A percentile compares a stretch with the other conserved stretches of the same genome.
Evolutionary conservation across 1,140 invertebrate genomes (phyloP).

Genomic region (Zaprionus taronus): DNA sequence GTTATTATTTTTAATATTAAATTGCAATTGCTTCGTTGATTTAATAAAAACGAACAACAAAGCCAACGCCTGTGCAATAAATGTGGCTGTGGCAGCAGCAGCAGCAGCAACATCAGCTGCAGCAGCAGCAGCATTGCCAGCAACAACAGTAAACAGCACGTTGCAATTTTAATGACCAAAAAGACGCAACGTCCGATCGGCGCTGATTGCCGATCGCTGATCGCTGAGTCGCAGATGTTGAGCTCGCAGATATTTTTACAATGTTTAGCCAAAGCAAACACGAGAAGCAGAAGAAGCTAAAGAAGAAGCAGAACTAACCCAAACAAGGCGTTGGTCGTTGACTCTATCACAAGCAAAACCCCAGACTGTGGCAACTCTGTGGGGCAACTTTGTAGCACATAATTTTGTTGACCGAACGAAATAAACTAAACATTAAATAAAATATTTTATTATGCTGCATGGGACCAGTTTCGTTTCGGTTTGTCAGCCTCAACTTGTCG

Average conservation of each 20-base stretch:
- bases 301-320: conserved; percentile 26
- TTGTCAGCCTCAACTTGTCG: not conserved
- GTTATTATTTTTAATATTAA: conserved; percentile 84
- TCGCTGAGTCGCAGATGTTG: conserved; percentile 66
- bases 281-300: conserved; percentile 23
- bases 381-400: conserved; percentile 65
- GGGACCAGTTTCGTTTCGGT: conserved; percentile 58
- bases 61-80: conserved; percentile 70
- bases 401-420: conserved; percentile 69
- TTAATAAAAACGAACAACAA: conserved; percentile 80
- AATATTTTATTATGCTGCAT: conserved; percentile 83
- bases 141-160: conserved; percentile 79
- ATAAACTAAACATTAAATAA: conserved; percentile 83
- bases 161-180: conserved; percentile 82
- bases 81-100: conserved; percentile 56
- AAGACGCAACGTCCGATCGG: conserved; percentile 43
- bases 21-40: conserved; percentile 83
- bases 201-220: conserved; percentile 72
- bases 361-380: not conserved
- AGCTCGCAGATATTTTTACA: conserved; percentile 74
- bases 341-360: conserved; percentile 6
- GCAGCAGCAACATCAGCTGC: conserved; percentile 49
- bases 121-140: conserved; percentile 22
- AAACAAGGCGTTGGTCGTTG: conserved; percentile 53
- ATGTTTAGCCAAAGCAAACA: conserved; percentile 80